phyloP scores from a whole-genome alignment of 2,888 invertebrate genomes.

The Lasioglossum figueresi region DNA sequence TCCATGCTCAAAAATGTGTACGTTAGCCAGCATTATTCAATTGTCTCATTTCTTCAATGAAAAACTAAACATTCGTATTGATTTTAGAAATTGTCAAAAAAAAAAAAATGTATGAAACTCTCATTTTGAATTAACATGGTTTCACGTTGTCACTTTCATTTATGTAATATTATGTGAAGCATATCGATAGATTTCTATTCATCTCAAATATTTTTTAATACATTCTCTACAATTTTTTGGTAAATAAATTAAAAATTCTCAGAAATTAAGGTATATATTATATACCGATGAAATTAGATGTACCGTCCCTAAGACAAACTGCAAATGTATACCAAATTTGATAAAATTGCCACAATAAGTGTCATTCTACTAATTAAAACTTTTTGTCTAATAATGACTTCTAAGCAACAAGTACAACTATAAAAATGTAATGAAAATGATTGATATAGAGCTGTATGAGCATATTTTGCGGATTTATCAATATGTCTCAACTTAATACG shows the following conservation, averaged over 20 bases:
- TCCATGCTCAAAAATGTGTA: neutral
- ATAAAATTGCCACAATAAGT: neutral
- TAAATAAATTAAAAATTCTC: neutral
- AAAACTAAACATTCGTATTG: neutral
- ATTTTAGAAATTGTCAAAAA: neutral
- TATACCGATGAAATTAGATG: neutral
- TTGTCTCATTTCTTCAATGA: neutral
- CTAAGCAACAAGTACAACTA: neutral
- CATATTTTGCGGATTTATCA: neutral
- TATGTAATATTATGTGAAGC: neutral
- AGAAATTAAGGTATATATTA: neutral
- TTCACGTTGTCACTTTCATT: neutral
- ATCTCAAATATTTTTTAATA: neutral
- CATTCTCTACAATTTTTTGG: neutral
- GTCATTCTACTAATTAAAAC: neutral
- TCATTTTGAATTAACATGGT: neutral
- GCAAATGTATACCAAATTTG: neutral
- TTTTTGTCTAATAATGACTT: neutral
- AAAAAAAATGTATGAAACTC: neutral
- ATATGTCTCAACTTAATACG: neutral
- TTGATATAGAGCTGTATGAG: neutral
- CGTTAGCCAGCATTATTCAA: neutral
- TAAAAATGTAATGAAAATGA: neutral
- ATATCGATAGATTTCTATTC: neutral
- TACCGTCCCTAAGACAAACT: neutral